A percentile compares a stretch with the other conserved stretches of the same genome.
Conservation (phyloP, 1,140 invertebrate species). For the Drosophila ambigua region DNA sequence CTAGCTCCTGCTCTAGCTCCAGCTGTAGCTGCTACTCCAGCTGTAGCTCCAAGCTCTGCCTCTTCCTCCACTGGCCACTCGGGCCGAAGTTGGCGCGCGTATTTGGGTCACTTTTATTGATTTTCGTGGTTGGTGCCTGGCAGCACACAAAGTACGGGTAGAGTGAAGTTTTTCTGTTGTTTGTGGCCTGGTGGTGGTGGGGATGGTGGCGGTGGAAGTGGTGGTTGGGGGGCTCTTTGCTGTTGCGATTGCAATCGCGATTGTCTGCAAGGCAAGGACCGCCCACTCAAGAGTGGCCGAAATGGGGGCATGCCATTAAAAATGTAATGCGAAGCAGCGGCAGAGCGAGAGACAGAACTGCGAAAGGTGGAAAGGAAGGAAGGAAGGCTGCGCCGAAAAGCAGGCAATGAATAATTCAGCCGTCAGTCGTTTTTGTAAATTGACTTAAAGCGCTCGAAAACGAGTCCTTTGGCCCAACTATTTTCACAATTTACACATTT, state of each 20-base stretch:
- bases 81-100: conserved; percentile 67
- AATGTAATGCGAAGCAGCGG: conserved; percentile 31
- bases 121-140: conserved; percentile 36
- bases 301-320: conserved; percentile 17
- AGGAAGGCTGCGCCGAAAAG: conserved; percentile 26
- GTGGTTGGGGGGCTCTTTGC: conserved; percentile 1
- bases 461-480: conserved; percentile 59
- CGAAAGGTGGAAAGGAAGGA: too few species aligned
- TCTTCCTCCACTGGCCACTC: conserved; percentile 43
- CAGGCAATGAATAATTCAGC: conserved; percentile 68
- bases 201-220: too few species aligned
- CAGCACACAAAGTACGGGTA: conserved; percentile 17
- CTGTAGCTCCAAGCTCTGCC: not conserved
- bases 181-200: not conserved
- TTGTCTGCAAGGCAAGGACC: conserved; percentile 32
- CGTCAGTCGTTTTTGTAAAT: conserved; percentile 64
- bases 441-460: conserved; percentile 72
- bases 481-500: conserved; percentile 59
- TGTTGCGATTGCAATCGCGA: conserved; percentile 64
- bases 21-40: conserved; percentile 8
- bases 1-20: conserved; percentile 28
- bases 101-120: conserved; percentile 81
- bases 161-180: conserved; percentile 7
- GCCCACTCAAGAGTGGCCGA: too few species aligned
- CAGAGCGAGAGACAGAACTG: too few species aligned